phyloP scores from a whole-genome alignment of 2,113 vertebrate species.

The Rhea americana region DNA sequence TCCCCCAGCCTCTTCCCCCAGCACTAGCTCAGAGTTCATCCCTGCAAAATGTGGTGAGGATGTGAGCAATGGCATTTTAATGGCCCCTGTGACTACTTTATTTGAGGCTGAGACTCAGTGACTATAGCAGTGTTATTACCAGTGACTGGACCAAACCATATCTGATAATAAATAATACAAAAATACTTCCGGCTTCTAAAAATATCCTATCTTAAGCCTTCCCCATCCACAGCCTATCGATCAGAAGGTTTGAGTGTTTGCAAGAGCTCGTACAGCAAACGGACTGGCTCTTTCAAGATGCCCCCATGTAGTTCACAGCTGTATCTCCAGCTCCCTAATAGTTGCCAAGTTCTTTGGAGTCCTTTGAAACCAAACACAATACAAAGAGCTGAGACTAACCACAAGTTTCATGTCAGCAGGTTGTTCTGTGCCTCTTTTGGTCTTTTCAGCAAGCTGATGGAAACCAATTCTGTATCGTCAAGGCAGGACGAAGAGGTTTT shows the following conservation, averaged over 20 bases:
- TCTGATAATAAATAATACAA: slow-evolving; percentile 53
- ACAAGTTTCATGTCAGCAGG: slow-evolving; percentile 13
- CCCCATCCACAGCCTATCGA: slow-evolving; percentile 11
- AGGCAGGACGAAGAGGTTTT: not conserved
- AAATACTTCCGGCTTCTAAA: slow-evolving; percentile 16
- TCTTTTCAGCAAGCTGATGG: slow-evolving; percentile 27
- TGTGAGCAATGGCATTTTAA: not conserved
- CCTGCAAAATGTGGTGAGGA: not conserved
- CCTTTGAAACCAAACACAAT: slow-evolving; percentile 55
- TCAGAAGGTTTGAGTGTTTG: slow-evolving; percentile 21
- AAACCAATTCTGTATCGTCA: slow-evolving; percentile 25
- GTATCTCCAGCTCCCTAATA: slow-evolving; percentile 14
- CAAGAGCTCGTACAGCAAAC: slow-evolving; percentile 25
- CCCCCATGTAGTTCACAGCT: slow-evolving; percentile 49
- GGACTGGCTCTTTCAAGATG: not conserved
- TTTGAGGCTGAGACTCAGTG: slow-evolving; percentile 23
- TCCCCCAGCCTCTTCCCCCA: not conserved
- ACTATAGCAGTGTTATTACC: slow-evolving; percentile 33
- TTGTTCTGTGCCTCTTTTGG: not conserved
- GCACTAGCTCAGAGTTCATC: not conserved
- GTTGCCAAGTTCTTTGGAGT: slow-evolving; percentile 51
- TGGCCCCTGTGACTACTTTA: slow-evolving; percentile 32
- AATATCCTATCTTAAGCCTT: slow-evolving; percentile 11
- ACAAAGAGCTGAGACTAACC: slow-evolving; percentile 57
- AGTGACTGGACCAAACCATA: not conserved